These are phyloP conservation scores for Sturnira hondurensis DNA, from an alignment of 2,113 vertebrate genomes.

Conservation along the genomic window DNA sequence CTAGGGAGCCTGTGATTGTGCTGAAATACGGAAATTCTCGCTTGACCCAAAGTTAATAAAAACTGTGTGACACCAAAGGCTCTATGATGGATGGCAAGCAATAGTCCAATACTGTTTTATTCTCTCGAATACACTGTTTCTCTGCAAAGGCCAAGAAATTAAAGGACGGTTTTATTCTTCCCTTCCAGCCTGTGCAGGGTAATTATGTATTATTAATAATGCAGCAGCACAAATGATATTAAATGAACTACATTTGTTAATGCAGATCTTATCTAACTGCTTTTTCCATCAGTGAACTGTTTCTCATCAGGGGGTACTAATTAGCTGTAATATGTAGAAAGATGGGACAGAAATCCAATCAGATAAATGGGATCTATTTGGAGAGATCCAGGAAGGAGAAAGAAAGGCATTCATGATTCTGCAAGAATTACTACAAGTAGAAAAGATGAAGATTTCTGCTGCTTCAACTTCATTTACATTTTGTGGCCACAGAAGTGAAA, in stretches of 20 bases:
- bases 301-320: slow-evolving; percentile 87
- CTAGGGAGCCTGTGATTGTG: slow-evolving; percentile 12
- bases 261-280: slow-evolving; percentile 88
- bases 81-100: slow-evolving; percentile 68
- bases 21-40: slow-evolving; percentile 68
- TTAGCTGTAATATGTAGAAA: slow-evolving; percentile 86
- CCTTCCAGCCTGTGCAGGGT: slow-evolving; percentile 79
- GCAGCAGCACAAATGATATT: slow-evolving; percentile 88
- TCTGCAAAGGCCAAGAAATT: slow-evolving; percentile 82
- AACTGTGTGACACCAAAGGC: slow-evolving; percentile 63
- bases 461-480: slow-evolving; percentile 63
- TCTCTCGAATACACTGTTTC: slow-evolving; percentile 72
- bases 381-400: slow-evolving; percentile 79
- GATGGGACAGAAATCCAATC: slow-evolving; percentile 85
- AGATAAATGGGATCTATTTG: slow-evolving; percentile 84
- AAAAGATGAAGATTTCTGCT: slow-evolving; percentile 64
- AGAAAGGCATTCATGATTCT: slow-evolving; percentile 68
- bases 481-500: slow-evolving; percentile 55
- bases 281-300: slow-evolving; percentile 85
- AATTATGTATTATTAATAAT: slow-evolving; percentile 91
- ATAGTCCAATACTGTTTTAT: slow-evolving; percentile 58
- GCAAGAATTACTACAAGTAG: slow-evolving; percentile 64
- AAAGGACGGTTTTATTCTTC: slow-evolving; percentile 83
- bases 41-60: slow-evolving; percentile 66
- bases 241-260: slow-evolving; percentile 91